These are phyloP conservation scores for Ashinkailepas kermadecensis DNA, from an alignment of 2,888 invertebrate species.

Conservation along the genomic window DNA sequence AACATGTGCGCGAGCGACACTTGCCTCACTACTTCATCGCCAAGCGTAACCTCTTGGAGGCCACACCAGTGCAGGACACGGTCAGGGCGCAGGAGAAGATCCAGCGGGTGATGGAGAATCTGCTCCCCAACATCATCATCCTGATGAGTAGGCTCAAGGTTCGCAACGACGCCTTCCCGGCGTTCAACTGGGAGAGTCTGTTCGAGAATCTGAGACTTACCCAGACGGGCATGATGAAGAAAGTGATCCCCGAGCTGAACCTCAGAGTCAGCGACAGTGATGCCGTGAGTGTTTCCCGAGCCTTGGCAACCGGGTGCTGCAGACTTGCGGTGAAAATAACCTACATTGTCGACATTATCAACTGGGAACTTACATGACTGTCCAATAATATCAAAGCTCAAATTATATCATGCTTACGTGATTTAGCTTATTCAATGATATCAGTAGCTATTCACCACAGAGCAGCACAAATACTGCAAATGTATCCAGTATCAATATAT, in stretches of 20 bases:
- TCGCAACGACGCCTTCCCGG: slow-evolving; percentile 17
- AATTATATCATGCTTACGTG: too few relatives aligned
- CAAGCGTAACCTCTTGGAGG: slow-evolving; percentile 63
- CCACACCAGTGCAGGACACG: slow-evolving; percentile 46
- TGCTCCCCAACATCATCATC: slow-evolving; percentile 43
- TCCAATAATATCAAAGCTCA: too few relatives aligned
- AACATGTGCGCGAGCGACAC: slow-evolving; percentile 52
- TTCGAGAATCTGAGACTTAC: slow-evolving; percentile 26
- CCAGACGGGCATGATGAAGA: neutral
- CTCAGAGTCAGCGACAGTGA: too few relatives aligned
- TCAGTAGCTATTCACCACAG: too few relatives aligned
- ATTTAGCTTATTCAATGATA: too few relatives aligned
- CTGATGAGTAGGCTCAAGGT: slow-evolving; percentile 24
- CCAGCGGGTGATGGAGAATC: slow-evolving; percentile 60
- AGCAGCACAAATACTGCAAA: too few relatives aligned
- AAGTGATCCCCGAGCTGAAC: neutral
- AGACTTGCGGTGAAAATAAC: too few relatives aligned
- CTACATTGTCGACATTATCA: too few relatives aligned
- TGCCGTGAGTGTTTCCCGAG: too few relatives aligned
- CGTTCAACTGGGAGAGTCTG: slow-evolving; percentile 25
- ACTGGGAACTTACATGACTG: too few relatives aligned
- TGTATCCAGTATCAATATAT: too few relatives aligned
- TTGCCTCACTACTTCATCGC: slow-evolving; percentile 66
- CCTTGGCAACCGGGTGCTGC: too few relatives aligned
- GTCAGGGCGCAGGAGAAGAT: slow-evolving; percentile 58